Evolutionary conservation across 2,113 vertebrate species (phyloP).

Genomic region (Halichoeres trimaculatus): DNA sequence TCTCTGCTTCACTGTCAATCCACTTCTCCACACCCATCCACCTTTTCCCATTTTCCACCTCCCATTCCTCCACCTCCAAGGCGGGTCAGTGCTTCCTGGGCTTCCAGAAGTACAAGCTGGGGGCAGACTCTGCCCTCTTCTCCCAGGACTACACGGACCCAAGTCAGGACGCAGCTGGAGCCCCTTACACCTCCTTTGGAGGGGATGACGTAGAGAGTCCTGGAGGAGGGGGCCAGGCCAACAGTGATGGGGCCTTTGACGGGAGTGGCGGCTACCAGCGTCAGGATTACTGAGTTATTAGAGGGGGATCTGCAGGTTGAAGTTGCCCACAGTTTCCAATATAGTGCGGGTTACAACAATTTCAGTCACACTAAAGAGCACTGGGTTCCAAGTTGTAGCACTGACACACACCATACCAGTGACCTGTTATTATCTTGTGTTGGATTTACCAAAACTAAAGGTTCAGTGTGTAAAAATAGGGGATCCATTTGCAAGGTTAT

Average conservation of each 20-base stretch:
- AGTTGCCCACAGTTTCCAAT: conserved; percentile 33
- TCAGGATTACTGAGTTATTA: conserved; percentile 89
- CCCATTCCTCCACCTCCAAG: conserved; percentile 71
- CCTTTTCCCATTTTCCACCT: neutral
- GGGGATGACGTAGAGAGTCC: conserved; percentile 87
- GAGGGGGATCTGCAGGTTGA: neutral
- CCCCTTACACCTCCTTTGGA: conserved; percentile 90
- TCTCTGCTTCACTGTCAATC: conserved; percentile 21
- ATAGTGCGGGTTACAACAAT: neutral
- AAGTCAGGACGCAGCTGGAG: conserved; percentile 88
- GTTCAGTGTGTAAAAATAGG: neutral
- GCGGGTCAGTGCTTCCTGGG: conserved; percentile 93
- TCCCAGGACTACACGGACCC: conserved; percentile 98
- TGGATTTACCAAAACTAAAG: neutral
- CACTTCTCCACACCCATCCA: neutral
- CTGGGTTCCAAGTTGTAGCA: neutral
- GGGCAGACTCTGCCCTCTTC: conserved; percentile 96
- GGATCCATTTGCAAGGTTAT: neutral
- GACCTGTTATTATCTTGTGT: no score
- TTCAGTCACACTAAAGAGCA: neutral
- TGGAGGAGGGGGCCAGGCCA: conserved; percentile 80
- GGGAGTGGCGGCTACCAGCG: conserved; percentile 91
- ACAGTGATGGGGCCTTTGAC: conserved; percentile 83
- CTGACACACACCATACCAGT: neutral
- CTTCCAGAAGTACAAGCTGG: conserved; percentile 92